These are phyloP conservation scores for Lophius piscatorius DNA, from an alignment of 2,113 vertebrate species.

Conservation along the genomic window DNA sequence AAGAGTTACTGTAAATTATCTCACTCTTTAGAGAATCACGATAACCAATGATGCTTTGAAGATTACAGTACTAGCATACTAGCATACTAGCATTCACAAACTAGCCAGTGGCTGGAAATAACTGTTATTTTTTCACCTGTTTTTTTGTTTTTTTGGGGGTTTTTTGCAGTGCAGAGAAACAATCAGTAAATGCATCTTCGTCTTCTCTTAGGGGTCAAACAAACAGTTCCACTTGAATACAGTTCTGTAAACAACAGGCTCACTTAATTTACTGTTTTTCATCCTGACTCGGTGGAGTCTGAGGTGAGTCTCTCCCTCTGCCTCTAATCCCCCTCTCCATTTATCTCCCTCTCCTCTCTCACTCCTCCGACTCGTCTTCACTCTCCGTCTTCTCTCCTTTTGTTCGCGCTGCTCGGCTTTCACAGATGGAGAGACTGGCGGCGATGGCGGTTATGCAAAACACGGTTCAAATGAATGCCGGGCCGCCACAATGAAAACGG, in stretches of 20 bases:
- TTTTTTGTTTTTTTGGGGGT: too few species aligned
- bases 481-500: conserved; percentile 64
- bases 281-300: conserved; percentile 15
- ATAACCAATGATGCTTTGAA: too few species aligned
- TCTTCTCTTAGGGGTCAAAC: conserved; percentile 18
- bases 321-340: conserved; percentile 44
- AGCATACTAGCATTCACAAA: too few species aligned
- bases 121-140: too few species aligned
- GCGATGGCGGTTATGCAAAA: conserved; percentile 75
- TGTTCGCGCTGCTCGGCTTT: conserved; percentile 67
- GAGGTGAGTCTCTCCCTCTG: conserved; percentile 38
- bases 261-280: conserved; percentile 33
- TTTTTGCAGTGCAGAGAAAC: too few species aligned
- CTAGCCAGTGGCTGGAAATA: too few species aligned
- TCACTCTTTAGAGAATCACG: too few species aligned
- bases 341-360: conserved; percentile 5
- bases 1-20: too few species aligned
- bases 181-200: background rate
- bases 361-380: conserved; percentile 20
- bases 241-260: conserved; percentile 44
- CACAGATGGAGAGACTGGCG: conserved; percentile 79
- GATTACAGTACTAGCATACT: too few species aligned
- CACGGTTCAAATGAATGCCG: conserved; percentile 67
- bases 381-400: conserved; percentile 49
- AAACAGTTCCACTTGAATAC: conserved; percentile 22